Conservation (phyloP, 1,140 invertebrate genomes). For the Lucilia cuprina region DNA sequence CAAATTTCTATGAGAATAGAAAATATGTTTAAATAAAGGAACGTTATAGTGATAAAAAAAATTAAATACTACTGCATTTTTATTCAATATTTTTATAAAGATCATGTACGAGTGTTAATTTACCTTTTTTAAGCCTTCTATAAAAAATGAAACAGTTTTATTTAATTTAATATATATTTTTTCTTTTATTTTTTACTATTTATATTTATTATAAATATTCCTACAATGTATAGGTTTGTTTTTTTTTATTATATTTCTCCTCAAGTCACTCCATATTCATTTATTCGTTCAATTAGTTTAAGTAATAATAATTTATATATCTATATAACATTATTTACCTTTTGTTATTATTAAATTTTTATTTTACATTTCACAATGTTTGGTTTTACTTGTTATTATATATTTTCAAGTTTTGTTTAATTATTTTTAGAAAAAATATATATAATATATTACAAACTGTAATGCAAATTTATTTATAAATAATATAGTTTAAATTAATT, state of each 20-base stretch:
- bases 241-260: neutral
- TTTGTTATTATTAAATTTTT: neutral
- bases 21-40: too few relatives aligned
- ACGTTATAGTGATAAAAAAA: too few relatives aligned
- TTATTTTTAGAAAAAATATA: neutral
- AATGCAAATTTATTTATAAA: neutral
- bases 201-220: neutral
- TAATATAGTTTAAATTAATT: neutral
- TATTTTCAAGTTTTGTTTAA: neutral
- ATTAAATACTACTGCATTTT: too few relatives aligned
- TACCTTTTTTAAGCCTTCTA: neutral
- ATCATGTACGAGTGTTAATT: too few relatives aligned
- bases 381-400: neutral
- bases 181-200: neutral
- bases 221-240: neutral
- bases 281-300: neutral
- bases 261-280: slow-evolving; percentile 8
- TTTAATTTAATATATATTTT: neutral
- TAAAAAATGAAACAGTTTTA: neutral
- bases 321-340: slow-evolving; percentile 7
- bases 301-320: slow-evolving; percentile 19
- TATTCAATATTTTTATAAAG: too few relatives aligned
- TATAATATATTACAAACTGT: neutral
- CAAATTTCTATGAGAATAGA: too few relatives aligned
- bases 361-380: neutral